phyloP scores from a whole-genome alignment of 2,113 vertebrate species.

The Enhydra lutris region DNA sequence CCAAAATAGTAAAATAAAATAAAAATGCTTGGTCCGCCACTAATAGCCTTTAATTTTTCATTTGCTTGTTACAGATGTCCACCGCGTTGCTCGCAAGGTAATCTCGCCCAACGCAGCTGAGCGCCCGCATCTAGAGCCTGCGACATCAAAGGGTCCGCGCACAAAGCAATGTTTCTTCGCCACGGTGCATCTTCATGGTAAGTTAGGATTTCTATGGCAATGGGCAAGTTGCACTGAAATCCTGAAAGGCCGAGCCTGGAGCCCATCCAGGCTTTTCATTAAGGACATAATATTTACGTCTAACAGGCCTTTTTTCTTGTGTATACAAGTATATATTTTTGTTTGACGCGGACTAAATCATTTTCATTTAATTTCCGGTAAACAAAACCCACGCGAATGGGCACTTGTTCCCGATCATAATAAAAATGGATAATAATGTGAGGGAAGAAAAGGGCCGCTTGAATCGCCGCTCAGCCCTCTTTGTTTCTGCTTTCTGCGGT shows the following conservation, averaged over 20 bases:
- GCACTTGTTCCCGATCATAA: slow-evolving; percentile 87
- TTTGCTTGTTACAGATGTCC: slow-evolving; percentile 91
- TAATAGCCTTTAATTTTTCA: slow-evolving; percentile 92
- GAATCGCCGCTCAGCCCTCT: slow-evolving; percentile 86
- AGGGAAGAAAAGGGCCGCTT: slow-evolving; percentile 85
- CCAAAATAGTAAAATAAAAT: slow-evolving; percentile 66
- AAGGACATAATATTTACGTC: slow-evolving; percentile 97
- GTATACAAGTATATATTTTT: slow-evolving; percentile 87
- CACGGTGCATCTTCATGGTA: slow-evolving; percentile 99
- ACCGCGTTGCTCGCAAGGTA: slow-evolving; percentile 89
- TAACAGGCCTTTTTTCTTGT: slow-evolving; percentile 86
- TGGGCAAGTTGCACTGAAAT: slow-evolving; percentile 98
- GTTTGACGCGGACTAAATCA: slow-evolving; percentile 86
- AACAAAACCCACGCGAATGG: slow-evolving; percentile 90
- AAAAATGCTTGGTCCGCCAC: slow-evolving; percentile 78
- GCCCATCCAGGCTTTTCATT: slow-evolving; percentile 92
- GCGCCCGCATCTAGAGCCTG: slow-evolving; percentile 91
- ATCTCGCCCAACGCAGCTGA: slow-evolving; percentile 92
- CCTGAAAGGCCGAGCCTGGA: slow-evolving; percentile 94
- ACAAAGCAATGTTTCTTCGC: slow-evolving; percentile 98
- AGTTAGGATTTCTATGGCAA: slow-evolving; percentile 99
- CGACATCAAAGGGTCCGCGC: slow-evolving; percentile 95
- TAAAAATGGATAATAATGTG: slow-evolving; percentile 88
- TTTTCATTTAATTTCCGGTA: slow-evolving; percentile 90
- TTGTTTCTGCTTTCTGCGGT: slow-evolving; percentile 89